These are phyloP conservation scores for Hippocampus mohnikei DNA, from an alignment of 2,113 vertebrate species.

Conservation along the genomic window DNA sequence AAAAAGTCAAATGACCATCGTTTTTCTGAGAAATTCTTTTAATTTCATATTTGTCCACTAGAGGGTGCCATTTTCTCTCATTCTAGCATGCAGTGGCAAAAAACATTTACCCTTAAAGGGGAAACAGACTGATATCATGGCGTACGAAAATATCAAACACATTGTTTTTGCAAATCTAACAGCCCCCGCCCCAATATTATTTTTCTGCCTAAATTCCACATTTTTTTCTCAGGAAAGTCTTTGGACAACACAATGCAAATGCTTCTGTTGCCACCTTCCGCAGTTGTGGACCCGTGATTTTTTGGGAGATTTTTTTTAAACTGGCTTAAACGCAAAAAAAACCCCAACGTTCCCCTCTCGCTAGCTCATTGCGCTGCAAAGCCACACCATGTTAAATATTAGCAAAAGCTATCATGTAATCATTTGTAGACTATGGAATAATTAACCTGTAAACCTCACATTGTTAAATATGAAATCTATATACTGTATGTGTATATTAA, in stretches of 20 bases:
- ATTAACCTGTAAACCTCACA: constrained; percentile 24
- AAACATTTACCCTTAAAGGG: not conserved
- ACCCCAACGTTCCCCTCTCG: constrained; percentile 12
- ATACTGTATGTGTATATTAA: constrained; percentile 4
- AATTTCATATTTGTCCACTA: not conserved
- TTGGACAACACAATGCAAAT: constrained; percentile 18
- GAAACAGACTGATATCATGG: no score
- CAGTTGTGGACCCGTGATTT: not conserved
- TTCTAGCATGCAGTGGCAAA: not conserved
- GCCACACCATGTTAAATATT: constrained; percentile 24
- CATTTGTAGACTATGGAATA: constrained; percentile 32
- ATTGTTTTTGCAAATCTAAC: not conserved
- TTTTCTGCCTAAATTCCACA: not conserved
- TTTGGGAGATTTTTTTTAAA: not conserved
- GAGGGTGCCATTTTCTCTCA: not conserved
- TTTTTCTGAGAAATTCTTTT: not conserved
- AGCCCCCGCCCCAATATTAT: not conserved
- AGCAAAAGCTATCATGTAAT: not conserved
- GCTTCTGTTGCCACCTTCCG: not conserved
- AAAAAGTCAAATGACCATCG: no score
- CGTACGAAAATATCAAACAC: no score
- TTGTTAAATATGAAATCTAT: constrained; percentile 5
- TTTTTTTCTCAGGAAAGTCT: constrained; percentile 58
- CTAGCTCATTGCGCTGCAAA: constrained; percentile 32
- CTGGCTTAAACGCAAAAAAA: not conserved